Evolutionary conservation across 37 sponge, comb jelly and placozoan species (phyloP), one percentile per base, ranked within the genome.

Genomic region (Diacarnus erythraeanus): DNA sequence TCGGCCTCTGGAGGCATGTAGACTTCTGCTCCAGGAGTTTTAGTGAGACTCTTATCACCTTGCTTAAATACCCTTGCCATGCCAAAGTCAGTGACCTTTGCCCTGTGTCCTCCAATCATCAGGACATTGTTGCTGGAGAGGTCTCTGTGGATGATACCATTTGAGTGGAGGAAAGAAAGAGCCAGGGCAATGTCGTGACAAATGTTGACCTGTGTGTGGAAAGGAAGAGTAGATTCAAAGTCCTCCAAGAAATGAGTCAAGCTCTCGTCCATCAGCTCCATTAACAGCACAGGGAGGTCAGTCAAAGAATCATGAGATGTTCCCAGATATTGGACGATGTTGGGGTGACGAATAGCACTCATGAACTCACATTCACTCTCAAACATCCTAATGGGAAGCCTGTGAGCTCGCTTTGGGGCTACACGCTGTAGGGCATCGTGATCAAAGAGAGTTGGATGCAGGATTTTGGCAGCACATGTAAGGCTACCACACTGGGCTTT

Each of bases 101-200:
- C 74, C 27, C 57, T n/a, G 3, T 22, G 47, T 31, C 26, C 12
- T 51, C 57, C 57, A 31, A 74, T 47, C 33, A 74, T 27, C 2
- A 74, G 74, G 30, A 74, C 38, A 59, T 75, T 40, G 74, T 74
- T 74, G 57, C 57, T 74, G 26, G 71, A 71, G 71, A 71, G 71
- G 15, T 71, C 42, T 38, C 71, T 37, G 71, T 40, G 77, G 37
- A 77, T 25, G 44, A 77, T 77, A 1, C 44, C 44, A 64, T 77
- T 63, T 64, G 65, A 63, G 65, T 77, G 77, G 44, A 77, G 77
- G 33, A 42, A 77, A 9, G 64, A 38, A 29, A 77, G 64, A 41
- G 77, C 77, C 42, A 63, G 64, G 2, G 65, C 27, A 8, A 77
- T 77, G 31, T 77, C 77, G 29, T 38, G 77, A 42, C 77, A 35